Base-by-base conservation (phyloP, 2,797 vertebrate species). In the Sebastes baramenuke region DNA sequence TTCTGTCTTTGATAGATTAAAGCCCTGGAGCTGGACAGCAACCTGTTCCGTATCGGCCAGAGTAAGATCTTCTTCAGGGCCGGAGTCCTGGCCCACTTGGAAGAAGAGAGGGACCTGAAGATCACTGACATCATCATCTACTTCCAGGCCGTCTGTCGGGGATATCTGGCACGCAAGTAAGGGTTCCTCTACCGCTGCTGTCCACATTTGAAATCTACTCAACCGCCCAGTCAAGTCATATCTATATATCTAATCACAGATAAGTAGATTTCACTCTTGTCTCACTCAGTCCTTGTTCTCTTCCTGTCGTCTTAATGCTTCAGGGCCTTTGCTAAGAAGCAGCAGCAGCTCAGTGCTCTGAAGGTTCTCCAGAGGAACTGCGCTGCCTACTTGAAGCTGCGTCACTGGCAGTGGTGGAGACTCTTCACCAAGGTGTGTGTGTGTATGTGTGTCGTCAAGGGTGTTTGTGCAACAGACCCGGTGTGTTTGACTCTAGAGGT, bases 61-160 rank as follows among this genome's bases (percentile, higher is more conserved):
- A 99, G 99, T 94, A 99, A 99, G 94, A 99, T 99, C 92, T 99
- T 99, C 93, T 99, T 99, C 95, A 96, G 98, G 89, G 97, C 98
- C 1, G 99, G 99, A 71, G 98, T 99, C 79, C 83, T 99, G 94
- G 99, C 99, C 12, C 99, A 99, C 84, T 89, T 99, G 87, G 99
- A 99, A 81, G 98, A 99, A 55, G 98, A 99, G 87, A 86, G 99
- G 32, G 99, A 99, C 88, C 96, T 99, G 89, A 99, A 99, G 95
- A 99, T 99, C 87, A 99, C 98, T 0, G 98, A 99, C 88, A 99
- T 99, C 83, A 99, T 99, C 78, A 98, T 99, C 93, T 98, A 98
- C 95, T 99, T 99, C 94, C 99, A 99, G 93, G 96, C 99, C 0
- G 97, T 98, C 61, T 99, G 98, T 86, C 95, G 99, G 67, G 99